These are phyloP conservation scores for Orthosia gracilis DNA, from an alignment of 2,888 invertebrate species.

Conservation along the genomic window DNA sequence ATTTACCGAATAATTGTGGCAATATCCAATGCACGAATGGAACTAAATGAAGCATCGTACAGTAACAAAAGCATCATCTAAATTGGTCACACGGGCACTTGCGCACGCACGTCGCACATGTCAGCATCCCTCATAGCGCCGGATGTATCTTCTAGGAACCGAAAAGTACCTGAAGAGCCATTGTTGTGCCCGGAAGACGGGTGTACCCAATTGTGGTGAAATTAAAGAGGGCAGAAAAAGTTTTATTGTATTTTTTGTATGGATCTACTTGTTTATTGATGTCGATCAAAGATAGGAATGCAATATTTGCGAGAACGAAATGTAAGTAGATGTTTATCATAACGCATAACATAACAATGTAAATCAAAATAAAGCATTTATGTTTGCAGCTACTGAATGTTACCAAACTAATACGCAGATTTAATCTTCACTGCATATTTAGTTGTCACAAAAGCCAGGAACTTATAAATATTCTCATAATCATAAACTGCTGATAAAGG, in stretches of 20 bases:
- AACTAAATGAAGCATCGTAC: slow-evolving; percentile 4
- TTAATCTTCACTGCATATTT: slow-evolving; percentile 17
- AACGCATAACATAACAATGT: slow-evolving; percentile 8
- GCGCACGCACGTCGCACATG: slow-evolving; percentile 60
- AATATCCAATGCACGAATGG: not conserved
- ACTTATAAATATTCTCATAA: slow-evolving; percentile 27
- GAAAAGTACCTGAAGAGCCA: slow-evolving; percentile 58
- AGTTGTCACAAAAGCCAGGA: slow-evolving; percentile 23
- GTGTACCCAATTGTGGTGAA: slow-evolving; percentile 26
- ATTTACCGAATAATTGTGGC: not conserved
- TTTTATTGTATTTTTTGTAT: slow-evolving; percentile 12
- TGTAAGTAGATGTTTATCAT: slow-evolving; percentile 2
- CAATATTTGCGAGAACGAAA: slow-evolving; percentile 26
- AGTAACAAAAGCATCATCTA: slow-evolving; percentile 29
- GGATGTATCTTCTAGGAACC: slow-evolving; percentile 67
- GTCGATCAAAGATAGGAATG: slow-evolving; percentile 9
- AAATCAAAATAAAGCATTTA: not conserved
- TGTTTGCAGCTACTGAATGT: not conserved
- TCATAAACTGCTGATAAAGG: slow-evolving; percentile 39
- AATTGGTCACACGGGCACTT: slow-evolving; percentile 43
- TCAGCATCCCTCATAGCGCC: slow-evolving; percentile 67
- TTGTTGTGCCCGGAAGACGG: slow-evolving; percentile 54
- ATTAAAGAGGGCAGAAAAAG: slow-evolving; percentile 12
- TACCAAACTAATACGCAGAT: slow-evolving; percentile 1
- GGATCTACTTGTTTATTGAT: slow-evolving; percentile 7